A percentile compares a stretch with the other conserved stretches of the same genome.
Conservation (phyloP, 2,888 invertebrate species). For the Dolichopus griseipennis region DNA sequence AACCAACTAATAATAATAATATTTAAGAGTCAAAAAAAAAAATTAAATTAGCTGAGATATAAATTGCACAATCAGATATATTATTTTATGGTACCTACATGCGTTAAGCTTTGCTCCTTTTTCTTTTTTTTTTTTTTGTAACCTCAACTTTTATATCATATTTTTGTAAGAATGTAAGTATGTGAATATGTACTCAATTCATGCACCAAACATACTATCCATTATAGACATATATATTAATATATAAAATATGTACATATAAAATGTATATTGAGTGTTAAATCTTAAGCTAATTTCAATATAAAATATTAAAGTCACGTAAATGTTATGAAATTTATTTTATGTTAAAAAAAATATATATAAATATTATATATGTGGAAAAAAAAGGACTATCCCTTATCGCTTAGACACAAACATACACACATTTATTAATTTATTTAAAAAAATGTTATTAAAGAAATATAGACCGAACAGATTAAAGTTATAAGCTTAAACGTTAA, state of each 20-base stretch:
- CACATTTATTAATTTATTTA: too few species aligned
- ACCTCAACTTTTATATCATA: not conserved
- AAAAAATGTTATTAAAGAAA: too few species aligned
- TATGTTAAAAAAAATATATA: not conserved
- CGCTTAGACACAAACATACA: not conserved
- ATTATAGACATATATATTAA: too few species aligned
- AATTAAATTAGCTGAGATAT: slow-evolving; percentile 5
- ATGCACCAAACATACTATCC: too few species aligned
- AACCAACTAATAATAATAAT: not conserved
- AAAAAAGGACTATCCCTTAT: not conserved
- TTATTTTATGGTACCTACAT: slow-evolving; percentile 6
- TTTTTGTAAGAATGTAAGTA: too few species aligned
- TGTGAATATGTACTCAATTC: too few species aligned
- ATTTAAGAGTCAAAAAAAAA: not conserved
- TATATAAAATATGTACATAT: too few species aligned
- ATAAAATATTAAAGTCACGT: slow-evolving; percentile 9
- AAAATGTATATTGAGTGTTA: not conserved
- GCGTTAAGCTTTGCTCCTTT: not conserved
- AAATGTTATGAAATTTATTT: slow-evolving; percentile 9
- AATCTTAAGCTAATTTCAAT: slow-evolving; percentile 1
- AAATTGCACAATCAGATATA: slow-evolving; percentile 4
- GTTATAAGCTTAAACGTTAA: too few species aligned
- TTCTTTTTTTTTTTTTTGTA: not conserved
- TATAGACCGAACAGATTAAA: too few species aligned
- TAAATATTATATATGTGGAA: too few species aligned